phyloP scores from a whole-genome alignment of 2,888 invertebrate genomes.

The Nephrotoma appendiculata region DNA sequence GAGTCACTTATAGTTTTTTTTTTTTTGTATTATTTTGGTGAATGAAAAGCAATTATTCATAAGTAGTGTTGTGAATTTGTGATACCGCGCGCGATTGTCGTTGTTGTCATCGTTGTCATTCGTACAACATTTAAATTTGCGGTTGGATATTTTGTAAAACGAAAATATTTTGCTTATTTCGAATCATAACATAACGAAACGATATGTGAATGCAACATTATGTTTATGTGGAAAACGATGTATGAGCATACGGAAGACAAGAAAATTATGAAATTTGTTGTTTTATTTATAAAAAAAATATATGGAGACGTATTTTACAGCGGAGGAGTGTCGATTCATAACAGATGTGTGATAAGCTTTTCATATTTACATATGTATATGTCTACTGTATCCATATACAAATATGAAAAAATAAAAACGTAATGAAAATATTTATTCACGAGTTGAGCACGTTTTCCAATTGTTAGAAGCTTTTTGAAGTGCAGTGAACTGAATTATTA shows the following conservation, averaged over 20 bases:
- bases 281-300: neutral
- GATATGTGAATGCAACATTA: neutral
- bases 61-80: too few species aligned
- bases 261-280: neutral
- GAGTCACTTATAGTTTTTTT: neutral
- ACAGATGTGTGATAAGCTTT: neutral
- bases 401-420: neutral
- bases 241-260: neutral
- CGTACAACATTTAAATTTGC: neutral
- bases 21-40: neutral
- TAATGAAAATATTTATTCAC: neutral
- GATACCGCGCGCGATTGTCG: neutral
- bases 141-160: neutral
- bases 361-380: neutral
- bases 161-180: neutral
- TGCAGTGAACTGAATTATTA: neutral
- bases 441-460: neutral
- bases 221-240: neutral
- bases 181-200: neutral
- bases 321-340: neutral
- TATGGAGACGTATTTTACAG: neutral
- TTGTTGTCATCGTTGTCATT: neutral
- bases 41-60: too few species aligned
- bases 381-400: neutral
- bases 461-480: neutral